Evolutionary conservation across 2,113 vertebrate species (phyloP).

Genomic region (Sorex fumeus): DNA sequence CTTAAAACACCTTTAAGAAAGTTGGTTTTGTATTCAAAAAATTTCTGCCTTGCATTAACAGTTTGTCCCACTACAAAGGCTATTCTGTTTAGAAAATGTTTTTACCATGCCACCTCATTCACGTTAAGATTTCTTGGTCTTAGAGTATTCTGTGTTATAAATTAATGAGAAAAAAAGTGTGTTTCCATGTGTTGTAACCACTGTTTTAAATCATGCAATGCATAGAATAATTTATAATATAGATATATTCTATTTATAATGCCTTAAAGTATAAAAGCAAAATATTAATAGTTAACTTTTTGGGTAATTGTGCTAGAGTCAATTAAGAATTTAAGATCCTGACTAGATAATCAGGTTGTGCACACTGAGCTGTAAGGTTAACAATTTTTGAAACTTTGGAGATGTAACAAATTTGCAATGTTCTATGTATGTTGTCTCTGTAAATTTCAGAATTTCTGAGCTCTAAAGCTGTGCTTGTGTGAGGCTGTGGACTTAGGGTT

Average conservation of each 20-base stretch:
- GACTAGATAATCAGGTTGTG: not conserved
- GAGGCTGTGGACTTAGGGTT: too few species aligned
- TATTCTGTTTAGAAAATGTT: slow-evolving; percentile 46
- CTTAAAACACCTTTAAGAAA: too few species aligned
- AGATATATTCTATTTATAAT: not conserved
- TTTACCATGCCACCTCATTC: not conserved
- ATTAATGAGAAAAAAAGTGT: slow-evolving; percentile 3
- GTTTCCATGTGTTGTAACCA: not conserved
- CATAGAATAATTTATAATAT: not conserved
- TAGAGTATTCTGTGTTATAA: not conserved
- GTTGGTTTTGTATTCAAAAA: not conserved
- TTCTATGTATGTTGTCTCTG: not conserved
- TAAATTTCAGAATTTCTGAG: slow-evolving; percentile 7
- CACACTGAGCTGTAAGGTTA: not conserved
- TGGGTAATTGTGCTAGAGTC: slow-evolving; percentile 1
- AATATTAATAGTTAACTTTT: slow-evolving; percentile 41
- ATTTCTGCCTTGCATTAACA: not conserved
- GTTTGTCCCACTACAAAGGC: not conserved
- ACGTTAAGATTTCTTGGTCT: slow-evolving; percentile 43
- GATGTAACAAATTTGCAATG: not conserved
- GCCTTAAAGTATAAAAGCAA: not conserved
- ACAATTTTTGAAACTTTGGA: not conserved
- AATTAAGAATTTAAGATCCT: not conserved
- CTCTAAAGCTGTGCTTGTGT: too few species aligned
- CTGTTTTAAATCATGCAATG: slow-evolving; percentile 33